These are phyloP conservation scores for Syngnathus rostellatus DNA, from an alignment of 2,797 vertebrate species.

Conservation along the genomic window DNA sequence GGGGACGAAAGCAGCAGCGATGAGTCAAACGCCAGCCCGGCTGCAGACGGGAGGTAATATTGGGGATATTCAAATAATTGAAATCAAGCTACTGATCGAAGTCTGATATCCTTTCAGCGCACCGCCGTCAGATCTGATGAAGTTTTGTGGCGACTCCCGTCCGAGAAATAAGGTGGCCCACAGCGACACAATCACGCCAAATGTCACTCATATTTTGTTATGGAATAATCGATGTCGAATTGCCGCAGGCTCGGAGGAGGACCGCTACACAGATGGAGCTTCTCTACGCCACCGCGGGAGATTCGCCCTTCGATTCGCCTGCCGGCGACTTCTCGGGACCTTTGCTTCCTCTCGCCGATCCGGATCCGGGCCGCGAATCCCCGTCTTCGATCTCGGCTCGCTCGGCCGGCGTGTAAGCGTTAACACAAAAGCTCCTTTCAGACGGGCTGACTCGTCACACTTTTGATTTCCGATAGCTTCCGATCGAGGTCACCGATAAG, in stretches of 20 bases:
- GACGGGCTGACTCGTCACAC: too few relatives aligned
- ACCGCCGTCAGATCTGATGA: conserved; percentile 88
- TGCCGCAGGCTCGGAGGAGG: conserved; percentile 81
- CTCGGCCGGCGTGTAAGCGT: conserved; percentile 79
- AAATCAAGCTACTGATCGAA: too few relatives aligned
- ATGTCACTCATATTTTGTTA: not conserved
- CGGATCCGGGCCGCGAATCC: conserved; percentile 71
- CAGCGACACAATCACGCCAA: too few relatives aligned
- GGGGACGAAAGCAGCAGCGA: conserved; percentile 90
- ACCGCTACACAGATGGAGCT: conserved; percentile 96
- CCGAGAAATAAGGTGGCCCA: conserved; percentile 85
- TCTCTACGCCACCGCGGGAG: conserved; percentile 84
- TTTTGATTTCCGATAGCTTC: conserved; percentile 31
- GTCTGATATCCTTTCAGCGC: conserved; percentile 65
- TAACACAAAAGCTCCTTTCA: not conserved
- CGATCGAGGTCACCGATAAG: conserved; percentile 74
- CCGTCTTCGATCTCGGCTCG: conserved; percentile 74
- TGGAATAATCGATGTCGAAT: not conserved
- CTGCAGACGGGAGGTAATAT: conserved; percentile 84
- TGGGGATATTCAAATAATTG: too few relatives aligned
- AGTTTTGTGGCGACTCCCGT: conserved; percentile 87
- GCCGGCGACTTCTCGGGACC: conserved; percentile 71
- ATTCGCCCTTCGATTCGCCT: conserved; percentile 68
- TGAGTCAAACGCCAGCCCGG: conserved; percentile 82
- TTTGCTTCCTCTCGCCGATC: conserved; percentile 68